A percentile compares a stretch with the other conserved stretches of the same genome.
Evolutionary conservation across 2,797 vertebrate species (phyloP).

Genomic region (Gallinago solitaria): DNA sequence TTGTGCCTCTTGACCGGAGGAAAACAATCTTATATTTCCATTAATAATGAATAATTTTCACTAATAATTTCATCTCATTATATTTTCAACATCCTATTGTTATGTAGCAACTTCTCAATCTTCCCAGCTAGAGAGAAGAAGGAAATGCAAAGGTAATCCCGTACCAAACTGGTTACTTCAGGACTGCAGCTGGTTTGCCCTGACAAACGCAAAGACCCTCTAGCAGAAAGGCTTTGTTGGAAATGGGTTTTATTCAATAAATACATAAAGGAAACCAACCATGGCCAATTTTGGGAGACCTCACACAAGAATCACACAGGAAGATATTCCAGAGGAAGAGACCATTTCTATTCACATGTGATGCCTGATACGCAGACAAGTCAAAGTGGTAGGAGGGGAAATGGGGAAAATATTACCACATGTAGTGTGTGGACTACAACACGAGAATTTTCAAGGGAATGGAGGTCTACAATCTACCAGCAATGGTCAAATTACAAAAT

Average conservation of each 20-base stretch:
- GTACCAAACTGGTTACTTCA: neutral
- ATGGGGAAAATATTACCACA: neutral
- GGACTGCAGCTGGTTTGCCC: neutral
- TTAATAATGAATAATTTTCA: too few species aligned
- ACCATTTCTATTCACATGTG: neutral
- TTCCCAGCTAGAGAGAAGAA: neutral
- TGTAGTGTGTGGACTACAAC: neutral
- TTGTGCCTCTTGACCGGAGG: neutral
- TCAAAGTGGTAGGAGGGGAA: neutral
- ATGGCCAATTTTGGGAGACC: neutral
- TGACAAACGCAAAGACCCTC: neutral
- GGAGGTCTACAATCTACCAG: neutral
- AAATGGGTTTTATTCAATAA: neutral
- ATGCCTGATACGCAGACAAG: neutral
- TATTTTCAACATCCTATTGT: neutral
- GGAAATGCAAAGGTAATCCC: neutral
- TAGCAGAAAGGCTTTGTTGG: neutral
- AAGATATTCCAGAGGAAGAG: neutral
- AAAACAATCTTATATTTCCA: neutral
- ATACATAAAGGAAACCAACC: neutral
- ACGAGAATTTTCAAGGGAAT: neutral
- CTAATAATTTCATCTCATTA: too few species aligned
- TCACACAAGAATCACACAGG: neutral
- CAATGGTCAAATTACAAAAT: neutral
- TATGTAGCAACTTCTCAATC: neutral